A percentile compares a stretch with the other conserved stretches of the same genome.
These are phyloP conservation scores for Oreochromis niloticus DNA, from an alignment of 2,113 vertebrate species.

Conservation along the genomic window DNA sequence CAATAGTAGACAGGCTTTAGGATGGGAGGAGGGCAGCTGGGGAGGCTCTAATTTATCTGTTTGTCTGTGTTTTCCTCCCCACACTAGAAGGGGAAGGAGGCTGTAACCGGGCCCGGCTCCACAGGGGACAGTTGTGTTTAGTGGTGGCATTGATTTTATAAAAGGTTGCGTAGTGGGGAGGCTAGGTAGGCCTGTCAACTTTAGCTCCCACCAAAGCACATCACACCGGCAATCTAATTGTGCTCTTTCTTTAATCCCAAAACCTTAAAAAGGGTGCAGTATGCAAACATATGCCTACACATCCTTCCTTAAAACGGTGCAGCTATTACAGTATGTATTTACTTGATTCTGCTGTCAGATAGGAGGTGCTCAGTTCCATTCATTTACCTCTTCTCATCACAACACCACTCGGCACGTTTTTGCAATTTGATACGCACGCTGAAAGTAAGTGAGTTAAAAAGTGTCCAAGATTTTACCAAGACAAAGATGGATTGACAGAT, in stretches of 20 bases:
- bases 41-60: slow-evolving; percentile 66
- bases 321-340: neutral
- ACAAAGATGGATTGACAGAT: slow-evolving; percentile 26
- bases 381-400: neutral
- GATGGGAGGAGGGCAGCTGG: slow-evolving; percentile 29
- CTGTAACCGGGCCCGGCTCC: slow-evolving; percentile 50
- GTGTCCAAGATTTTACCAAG: neutral
- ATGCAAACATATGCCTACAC: slow-evolving; percentile 20
- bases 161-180: slow-evolving; percentile 66
- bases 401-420: neutral
- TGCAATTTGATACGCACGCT: neutral
- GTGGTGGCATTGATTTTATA: slow-evolving; percentile 73
- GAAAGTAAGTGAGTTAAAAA: neutral
- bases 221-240: slow-evolving; percentile 60
- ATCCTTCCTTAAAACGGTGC: neutral
- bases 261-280: slow-evolving; percentile 32
- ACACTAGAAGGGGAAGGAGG: slow-evolving; percentile 20
- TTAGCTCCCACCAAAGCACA: slow-evolving; percentile 33
- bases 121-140: slow-evolving; percentile 62
- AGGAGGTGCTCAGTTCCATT: neutral
- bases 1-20: slow-evolving; percentile 12
- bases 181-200: slow-evolving; percentile 66
- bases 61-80: slow-evolving; percentile 61
- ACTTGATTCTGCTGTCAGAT: slow-evolving; percentile 8
- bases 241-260: slow-evolving; percentile 10